Evolutionary conservation across 2,113 vertebrate species (phyloP).

Genomic region (human (Homo sapiens)): DNA sequence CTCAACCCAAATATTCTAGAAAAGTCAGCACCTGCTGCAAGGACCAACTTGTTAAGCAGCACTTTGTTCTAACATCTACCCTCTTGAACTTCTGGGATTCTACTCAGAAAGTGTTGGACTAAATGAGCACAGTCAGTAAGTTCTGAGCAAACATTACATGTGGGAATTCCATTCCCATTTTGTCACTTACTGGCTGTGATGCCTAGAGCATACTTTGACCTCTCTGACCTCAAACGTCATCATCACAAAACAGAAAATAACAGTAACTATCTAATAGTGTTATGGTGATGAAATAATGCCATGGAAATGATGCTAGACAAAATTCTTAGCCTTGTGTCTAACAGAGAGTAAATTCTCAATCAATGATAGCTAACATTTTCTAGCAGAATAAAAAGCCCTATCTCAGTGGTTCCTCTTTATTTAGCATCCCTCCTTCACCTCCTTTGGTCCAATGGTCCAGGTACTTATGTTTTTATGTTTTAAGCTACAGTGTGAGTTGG

Average conservation of each 20-base stretch:
- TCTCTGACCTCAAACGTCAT: background rate
- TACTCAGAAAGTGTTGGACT: background rate
- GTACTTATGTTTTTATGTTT: background rate
- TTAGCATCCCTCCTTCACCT: background rate
- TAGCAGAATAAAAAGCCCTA: background rate
- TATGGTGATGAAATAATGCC: background rate
- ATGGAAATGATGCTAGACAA: background rate
- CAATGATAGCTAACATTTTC: background rate
- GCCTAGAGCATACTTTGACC: background rate
- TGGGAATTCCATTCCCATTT: background rate
- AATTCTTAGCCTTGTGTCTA: background rate
- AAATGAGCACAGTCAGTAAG: background rate
- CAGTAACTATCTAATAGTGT: background rate
- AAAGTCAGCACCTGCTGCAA: background rate
- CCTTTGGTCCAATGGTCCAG: background rate
- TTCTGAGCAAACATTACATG: background rate
- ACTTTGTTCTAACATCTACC: background rate
- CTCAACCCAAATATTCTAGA: background rate
- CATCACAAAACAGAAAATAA: background rate
- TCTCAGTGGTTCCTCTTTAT: background rate
- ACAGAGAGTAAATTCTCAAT: background rate
- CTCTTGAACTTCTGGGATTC: background rate
- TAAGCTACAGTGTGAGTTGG: background rate
- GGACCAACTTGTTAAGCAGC: fast-evolving
- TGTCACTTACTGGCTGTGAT: background rate